phyloP scores from a whole-genome alignment of 2,797 vertebrate species.

The Typhlichthys eigenmanni region DNA sequence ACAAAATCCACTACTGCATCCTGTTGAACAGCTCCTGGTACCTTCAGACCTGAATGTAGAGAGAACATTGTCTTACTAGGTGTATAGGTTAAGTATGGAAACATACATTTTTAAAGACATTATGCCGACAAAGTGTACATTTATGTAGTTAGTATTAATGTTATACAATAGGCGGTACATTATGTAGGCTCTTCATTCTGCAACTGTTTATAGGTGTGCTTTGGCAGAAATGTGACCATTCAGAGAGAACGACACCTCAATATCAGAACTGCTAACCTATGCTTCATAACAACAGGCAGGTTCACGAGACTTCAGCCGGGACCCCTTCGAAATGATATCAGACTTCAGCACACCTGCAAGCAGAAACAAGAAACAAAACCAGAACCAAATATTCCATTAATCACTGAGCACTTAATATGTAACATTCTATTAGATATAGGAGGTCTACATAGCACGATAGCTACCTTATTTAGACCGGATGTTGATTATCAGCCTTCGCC shows the following conservation, averaged over 20 bases:
- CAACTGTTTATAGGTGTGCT: no score
- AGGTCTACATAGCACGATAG: slow-evolving; percentile 6
- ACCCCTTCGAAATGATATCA: slow-evolving; percentile 24
- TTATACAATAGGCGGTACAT: no score
- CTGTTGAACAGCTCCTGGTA: slow-evolving; percentile 40
- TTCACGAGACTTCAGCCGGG: no score
- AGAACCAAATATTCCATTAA: neutral
- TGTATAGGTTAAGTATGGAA: neutral
- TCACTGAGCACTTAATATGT: neutral
- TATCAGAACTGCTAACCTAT: slow-evolving; percentile 15
- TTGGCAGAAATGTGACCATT: no score
- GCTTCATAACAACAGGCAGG: neutral
- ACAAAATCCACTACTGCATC: slow-evolving; percentile 15
- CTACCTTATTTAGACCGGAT: slow-evolving; percentile 44
- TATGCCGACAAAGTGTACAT: neutral
- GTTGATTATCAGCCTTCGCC: slow-evolving; percentile 68
- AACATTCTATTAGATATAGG: neutral
- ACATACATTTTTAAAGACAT: neutral
- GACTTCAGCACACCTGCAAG: slow-evolving; percentile 53
- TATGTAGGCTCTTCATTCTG: no score
- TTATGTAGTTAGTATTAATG: neutral
- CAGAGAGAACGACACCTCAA: no score
- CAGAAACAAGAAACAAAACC: neutral
- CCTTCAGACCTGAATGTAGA: slow-evolving; percentile 21
- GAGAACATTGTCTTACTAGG: neutral